Percentiles rank a stretch among this genome's conserved stretches.
These are phyloP conservation scores for Scelioninae gen. 1 DNA, from an alignment of 2,888 invertebrate species.

Conservation along the genomic window DNA sequence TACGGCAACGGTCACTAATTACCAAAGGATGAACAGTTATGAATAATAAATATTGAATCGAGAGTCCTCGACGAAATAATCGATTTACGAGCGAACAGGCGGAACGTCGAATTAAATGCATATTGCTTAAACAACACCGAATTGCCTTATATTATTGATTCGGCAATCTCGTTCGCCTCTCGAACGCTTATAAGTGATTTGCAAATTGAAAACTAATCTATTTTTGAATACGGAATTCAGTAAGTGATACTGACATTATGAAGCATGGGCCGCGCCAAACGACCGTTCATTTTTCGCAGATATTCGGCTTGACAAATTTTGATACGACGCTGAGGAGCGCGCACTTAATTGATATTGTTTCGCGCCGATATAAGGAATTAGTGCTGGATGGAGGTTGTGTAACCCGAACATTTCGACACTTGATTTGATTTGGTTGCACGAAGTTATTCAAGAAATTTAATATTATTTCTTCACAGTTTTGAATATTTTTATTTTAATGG, in stretches of 20 bases:
- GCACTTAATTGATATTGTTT: too few relatives aligned
- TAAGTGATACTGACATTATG: not conserved
- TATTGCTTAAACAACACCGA: slow-evolving; percentile 53
- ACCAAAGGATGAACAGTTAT: slow-evolving; percentile 23
- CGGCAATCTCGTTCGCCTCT: slow-evolving; percentile 25
- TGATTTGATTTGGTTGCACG: too few relatives aligned
- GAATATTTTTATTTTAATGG: too few relatives aligned
- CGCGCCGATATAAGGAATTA: too few relatives aligned
- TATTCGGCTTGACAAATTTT: not conserved
- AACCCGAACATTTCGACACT: too few relatives aligned
- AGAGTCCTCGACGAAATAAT: slow-evolving; percentile 28
- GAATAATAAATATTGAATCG: slow-evolving; percentile 48
- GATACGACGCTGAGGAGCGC: too few relatives aligned
- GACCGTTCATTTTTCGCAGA: slow-evolving; percentile 1
- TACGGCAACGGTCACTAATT: slow-evolving; percentile 32
- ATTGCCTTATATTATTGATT: slow-evolving; percentile 58
- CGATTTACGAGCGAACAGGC: slow-evolving; percentile 11
- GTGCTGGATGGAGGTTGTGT: too few relatives aligned
- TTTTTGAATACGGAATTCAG: slow-evolving; percentile 18
- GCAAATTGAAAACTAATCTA: slow-evolving; percentile 57
- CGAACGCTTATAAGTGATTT: slow-evolving; percentile 50
- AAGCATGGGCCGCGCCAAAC: not conserved
- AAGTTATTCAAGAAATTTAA: too few relatives aligned
- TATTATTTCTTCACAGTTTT: too few relatives aligned
- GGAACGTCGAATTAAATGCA: slow-evolving; percentile 54